Percentiles rank a stretch among this genome's conserved stretches.
Conservation (phyloP, 2,888 invertebrate species). For the Drosophila koepferae region DNA sequence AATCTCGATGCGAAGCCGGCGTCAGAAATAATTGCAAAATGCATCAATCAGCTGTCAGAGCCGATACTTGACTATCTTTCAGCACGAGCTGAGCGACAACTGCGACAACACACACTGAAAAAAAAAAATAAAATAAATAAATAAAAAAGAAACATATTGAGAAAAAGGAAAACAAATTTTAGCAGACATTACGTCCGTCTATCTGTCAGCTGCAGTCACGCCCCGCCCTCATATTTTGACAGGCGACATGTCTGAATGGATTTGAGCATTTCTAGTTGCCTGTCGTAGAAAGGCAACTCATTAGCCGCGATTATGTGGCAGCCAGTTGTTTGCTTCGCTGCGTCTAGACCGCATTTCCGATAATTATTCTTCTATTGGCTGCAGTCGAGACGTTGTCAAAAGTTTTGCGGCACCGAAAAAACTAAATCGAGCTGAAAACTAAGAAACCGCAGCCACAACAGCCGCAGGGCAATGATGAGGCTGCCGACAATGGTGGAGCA, state of each 20-base stretch:
- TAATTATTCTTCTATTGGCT: slow-evolving; percentile 76
- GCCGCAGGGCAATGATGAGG: slow-evolving; percentile 37
- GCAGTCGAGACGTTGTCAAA: slow-evolving; percentile 50
- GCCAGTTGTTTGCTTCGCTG: slow-evolving; percentile 14
- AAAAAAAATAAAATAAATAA: background rate
- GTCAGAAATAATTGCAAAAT: slow-evolving; percentile 81
- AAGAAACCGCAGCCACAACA: slow-evolving; percentile 57
- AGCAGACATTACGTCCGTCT: slow-evolving; percentile 41
- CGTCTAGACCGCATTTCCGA: slow-evolving; percentile 79
- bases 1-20: slow-evolving; percentile 66
- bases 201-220: slow-evolving; percentile 56
- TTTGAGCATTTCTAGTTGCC: background rate
- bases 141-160: background rate
- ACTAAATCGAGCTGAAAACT: slow-evolving; percentile 68
- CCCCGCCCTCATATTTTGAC: slow-evolving; percentile 60
- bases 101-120: background rate
- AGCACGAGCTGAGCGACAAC: slow-evolving; percentile 21
- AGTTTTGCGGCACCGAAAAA: slow-evolving; percentile 51
- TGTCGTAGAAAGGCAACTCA: slow-evolving; percentile 62
- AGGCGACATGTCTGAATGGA: slow-evolving; percentile 4
- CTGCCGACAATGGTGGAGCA: background rate
- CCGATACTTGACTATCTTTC: slow-evolving; percentile 55
- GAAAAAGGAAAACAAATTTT: slow-evolving; percentile 15
- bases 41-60: slow-evolving; percentile 79
- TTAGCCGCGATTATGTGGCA: slow-evolving; percentile 66